These are phyloP conservation scores for Diplolepis rosae DNA, from an alignment of 2,888 invertebrate genomes.

Conservation along the genomic window DNA sequence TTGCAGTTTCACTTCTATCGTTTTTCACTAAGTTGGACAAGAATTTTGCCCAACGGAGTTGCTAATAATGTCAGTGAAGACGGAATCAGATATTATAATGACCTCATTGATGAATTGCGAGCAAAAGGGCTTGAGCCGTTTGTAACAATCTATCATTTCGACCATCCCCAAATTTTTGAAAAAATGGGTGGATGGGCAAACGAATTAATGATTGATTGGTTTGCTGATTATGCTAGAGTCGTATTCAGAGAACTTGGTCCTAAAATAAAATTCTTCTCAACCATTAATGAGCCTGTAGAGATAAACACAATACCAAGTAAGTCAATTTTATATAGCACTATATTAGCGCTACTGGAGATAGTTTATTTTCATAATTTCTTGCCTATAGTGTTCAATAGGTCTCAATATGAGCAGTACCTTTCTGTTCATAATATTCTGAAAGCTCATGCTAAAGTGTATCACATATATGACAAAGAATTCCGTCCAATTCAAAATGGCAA, in stretches of 20 bases:
- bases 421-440: constrained; percentile 83
- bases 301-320: no score
- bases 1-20: constrained; percentile 72
- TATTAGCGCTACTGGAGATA: no score
- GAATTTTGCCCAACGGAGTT: constrained; percentile 79
- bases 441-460: constrained; percentile 81
- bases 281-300: constrained; percentile 83
- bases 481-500: constrained; percentile 76
- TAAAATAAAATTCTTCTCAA: constrained; percentile 82
- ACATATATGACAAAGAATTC: constrained; percentile 78
- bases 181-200: constrained; percentile 80
- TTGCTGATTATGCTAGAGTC: constrained; percentile 78
- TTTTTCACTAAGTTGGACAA: constrained; percentile 81
- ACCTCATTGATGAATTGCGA: constrained; percentile 77
- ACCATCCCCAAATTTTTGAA: constrained; percentile 78
- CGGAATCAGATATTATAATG: constrained; percentile 80
- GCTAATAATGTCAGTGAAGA: constrained; percentile 75
- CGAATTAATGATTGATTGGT: constrained; percentile 77
- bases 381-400: no score
- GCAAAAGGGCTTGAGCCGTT: constrained; percentile 77
- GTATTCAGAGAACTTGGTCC: constrained; percentile 79
- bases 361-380: no score
- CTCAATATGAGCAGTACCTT: constrained; percentile 81
- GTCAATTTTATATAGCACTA: no score
- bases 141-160: constrained; percentile 82